Evolutionary conservation across 2,797 vertebrate genomes (phyloP).

Genomic region (Micromesistius poutassou): DNA sequence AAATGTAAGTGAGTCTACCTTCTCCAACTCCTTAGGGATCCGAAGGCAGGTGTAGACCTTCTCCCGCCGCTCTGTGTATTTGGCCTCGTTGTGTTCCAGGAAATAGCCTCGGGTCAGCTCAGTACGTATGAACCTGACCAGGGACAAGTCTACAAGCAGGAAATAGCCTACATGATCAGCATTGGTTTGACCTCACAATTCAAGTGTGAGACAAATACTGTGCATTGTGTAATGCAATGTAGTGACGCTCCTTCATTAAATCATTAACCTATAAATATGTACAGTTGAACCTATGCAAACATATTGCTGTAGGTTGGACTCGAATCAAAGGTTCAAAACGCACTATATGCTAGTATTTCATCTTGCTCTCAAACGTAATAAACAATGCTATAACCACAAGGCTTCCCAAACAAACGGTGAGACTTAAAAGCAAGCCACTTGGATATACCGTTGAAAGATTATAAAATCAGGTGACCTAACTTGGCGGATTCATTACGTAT

Average conservation of each 20-base stretch:
- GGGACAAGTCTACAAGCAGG: conserved; percentile 82
- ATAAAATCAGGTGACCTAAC: neutral
- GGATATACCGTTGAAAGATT: neutral
- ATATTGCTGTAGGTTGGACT: neutral
- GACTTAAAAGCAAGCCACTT: neutral
- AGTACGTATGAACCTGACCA: conserved; percentile 91
- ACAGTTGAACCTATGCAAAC: neutral
- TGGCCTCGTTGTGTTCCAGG: conserved; percentile 98
- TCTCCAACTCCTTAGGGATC: conserved; percentile 97
- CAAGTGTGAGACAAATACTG: neutral
- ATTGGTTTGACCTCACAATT: neutral
- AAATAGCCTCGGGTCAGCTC: conserved; percentile 98
- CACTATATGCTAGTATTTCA: neutral
- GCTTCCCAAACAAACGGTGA: neutral
- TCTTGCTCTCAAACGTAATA: neutral
- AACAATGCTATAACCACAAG: neutral
- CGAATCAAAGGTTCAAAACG: neutral
- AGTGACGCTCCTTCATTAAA: neutral
- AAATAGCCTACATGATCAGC: neutral
- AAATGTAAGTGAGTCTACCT: conserved; percentile 70
- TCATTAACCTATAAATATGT: neutral
- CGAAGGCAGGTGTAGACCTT: conserved; percentile 95
- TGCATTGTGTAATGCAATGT: neutral
- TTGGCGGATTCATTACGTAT: neutral
- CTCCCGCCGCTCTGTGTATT: conserved; percentile 95